A percentile compares a stretch with the other conserved stretches of the same genome.
phyloP scores from a whole-genome alignment of 2,797 vertebrate genomes.

The Megalops cyprinoides region DNA sequence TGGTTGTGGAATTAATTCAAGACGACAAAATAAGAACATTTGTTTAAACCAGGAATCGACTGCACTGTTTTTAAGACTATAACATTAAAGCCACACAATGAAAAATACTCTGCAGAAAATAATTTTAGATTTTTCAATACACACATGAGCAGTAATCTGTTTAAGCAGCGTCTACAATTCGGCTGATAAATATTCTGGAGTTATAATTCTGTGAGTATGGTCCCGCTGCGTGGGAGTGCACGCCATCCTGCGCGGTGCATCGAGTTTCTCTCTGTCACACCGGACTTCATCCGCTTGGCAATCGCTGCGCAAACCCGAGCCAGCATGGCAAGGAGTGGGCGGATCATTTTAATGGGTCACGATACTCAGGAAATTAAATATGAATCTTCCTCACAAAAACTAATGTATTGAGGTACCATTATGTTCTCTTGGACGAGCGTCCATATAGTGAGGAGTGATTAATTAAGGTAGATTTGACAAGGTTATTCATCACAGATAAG shows the following conservation, averaged over 20 bases:
- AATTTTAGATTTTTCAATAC: no score
- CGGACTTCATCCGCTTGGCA: neutral
- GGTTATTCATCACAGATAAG: neutral
- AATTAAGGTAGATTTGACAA: neutral
- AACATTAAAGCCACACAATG: no score
- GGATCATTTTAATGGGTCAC: neutral
- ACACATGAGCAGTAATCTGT: no score
- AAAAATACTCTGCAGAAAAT: no score
- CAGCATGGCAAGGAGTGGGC: neutral
- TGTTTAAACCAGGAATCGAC: no score
- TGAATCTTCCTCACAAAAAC: neutral
- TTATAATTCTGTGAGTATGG: neutral
- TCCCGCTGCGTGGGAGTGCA: neutral
- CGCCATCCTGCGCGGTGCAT: neutral
- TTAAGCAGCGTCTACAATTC: neutral
- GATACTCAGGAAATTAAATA: neutral
- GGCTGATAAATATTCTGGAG: neutral
- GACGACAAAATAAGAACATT: conserved; percentile 58
- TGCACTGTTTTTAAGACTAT: no score
- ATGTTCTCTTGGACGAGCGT: neutral
- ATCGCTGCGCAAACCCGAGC: no score
- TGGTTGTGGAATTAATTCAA: conserved; percentile 57
- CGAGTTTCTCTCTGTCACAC: neutral
- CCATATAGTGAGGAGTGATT: neutral
- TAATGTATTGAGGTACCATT: neutral